Percentiles rank a stretch among this genome's conserved stretches.
Conservation (phyloP, 2,113 vertebrate species). For the Menidia beryllina region DNA sequence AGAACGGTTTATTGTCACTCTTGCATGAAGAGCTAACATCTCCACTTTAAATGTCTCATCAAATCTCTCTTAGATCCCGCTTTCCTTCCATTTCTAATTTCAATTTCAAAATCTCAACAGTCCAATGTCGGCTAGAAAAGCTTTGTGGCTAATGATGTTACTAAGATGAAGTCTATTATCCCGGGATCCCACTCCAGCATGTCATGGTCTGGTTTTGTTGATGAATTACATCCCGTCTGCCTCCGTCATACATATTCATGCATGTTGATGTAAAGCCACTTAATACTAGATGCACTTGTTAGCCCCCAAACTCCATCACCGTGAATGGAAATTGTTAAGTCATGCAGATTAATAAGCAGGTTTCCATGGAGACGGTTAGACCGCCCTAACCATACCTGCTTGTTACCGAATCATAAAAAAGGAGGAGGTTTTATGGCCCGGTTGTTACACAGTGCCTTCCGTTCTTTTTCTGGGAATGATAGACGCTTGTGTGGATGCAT, state of each 20-base stretch:
- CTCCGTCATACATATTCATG: constrained; percentile 62
- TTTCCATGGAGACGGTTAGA: constrained; percentile 78
- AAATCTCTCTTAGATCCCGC: no score
- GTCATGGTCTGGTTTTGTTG: constrained; percentile 37
- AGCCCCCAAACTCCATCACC: constrained; percentile 12
- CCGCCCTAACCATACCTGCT: constrained; percentile 41
- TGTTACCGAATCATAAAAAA: constrained; percentile 54
- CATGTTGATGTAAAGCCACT: constrained; percentile 45
- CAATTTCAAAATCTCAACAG: no score
- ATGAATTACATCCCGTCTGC: constrained; percentile 39
- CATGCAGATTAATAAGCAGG: constrained; percentile 62
- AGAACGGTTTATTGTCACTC: no score
- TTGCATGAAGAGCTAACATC: neutral
- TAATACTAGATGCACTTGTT: constrained; percentile 24
- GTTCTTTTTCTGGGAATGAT: neutral
- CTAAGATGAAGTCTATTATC: constrained; percentile 9
- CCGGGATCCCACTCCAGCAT: constrained; percentile 22
- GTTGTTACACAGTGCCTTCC: neutral
- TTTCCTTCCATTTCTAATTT: no score
- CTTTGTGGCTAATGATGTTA: neutral
- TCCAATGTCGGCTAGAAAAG: no score
- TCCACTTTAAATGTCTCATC: neutral
- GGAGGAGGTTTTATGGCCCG: constrained; percentile 28
- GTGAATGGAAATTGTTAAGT: constrained; percentile 67
- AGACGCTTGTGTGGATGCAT: neutral